Evolutionary conservation across 2,113 vertebrate species (phyloP).

Genomic region (Saccopteryx bilineata): DNA sequence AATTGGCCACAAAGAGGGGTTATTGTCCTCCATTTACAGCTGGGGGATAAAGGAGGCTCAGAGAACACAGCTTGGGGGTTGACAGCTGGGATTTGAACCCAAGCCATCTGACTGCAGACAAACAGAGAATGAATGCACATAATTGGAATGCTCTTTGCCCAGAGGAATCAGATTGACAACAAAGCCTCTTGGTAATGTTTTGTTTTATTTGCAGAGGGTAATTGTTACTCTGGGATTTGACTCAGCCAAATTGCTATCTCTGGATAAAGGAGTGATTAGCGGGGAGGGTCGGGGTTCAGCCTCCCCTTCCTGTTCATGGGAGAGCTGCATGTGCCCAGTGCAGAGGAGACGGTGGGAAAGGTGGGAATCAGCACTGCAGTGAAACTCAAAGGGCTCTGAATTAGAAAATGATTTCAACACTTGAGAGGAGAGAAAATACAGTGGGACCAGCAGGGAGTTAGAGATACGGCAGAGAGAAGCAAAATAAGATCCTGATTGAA

Average conservation of each 20-base stretch:
- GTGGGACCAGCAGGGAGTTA: neutral
- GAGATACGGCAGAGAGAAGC: conserved; percentile 41
- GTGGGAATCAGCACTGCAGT: neutral
- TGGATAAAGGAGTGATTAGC: neutral
- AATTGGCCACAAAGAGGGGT: neutral
- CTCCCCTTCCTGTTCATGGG: neutral
- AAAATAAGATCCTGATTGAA: conserved; percentile 72
- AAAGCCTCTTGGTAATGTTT: neutral
- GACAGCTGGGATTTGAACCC: neutral
- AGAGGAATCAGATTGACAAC: neutral
- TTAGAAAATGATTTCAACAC: conserved; percentile 60
- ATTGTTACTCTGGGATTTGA: neutral
- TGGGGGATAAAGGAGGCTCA: neutral
- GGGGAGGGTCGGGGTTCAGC: neutral
- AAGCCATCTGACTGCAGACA: neutral
- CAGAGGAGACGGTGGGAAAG: neutral
- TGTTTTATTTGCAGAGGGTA: conserved; percentile 44
- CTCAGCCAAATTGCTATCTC: neutral
- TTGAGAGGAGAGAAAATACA: conserved; percentile 52
- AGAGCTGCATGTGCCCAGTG: neutral
- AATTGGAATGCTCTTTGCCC: neutral
- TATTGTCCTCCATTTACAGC: neutral
- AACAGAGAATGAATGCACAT: neutral
- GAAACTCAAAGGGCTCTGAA: conserved; percentile 58
- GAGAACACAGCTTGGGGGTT: neutral